Evolutionary conservation across 2,113 vertebrate genomes (phyloP).

Genomic region (Sclerurus mexicanus): DNA sequence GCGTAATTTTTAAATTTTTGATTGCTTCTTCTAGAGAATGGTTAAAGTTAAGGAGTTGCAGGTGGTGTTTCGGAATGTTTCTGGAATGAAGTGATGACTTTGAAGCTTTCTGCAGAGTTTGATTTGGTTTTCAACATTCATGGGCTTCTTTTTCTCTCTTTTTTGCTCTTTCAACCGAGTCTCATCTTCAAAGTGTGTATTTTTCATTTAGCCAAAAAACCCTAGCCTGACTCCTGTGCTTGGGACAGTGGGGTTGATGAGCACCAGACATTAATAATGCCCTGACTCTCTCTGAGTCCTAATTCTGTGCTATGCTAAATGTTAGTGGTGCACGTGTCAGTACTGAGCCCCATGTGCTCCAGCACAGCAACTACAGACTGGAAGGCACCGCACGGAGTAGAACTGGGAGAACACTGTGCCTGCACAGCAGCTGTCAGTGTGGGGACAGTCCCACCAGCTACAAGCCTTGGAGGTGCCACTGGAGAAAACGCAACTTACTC

Average conservation of each 20-base stretch:
- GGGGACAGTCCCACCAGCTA: neutral
- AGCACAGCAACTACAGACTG: neutral
- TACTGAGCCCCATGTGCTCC: neutral
- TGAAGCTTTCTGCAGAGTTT: neutral
- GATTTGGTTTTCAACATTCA: neutral
- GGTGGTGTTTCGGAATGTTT: neutral
- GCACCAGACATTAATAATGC: neutral
- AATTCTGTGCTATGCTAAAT: fast-evolving
- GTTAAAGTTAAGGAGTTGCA: conserved; percentile 4
- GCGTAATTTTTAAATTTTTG: neutral
- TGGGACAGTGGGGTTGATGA: neutral
- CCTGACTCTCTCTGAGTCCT: neutral
- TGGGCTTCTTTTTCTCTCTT: neutral
- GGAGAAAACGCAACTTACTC: neutral
- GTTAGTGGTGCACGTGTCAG: neutral
- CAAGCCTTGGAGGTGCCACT: neutral
- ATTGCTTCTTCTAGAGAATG: neutral
- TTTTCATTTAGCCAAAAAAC: neutral
- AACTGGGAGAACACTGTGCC: neutral
- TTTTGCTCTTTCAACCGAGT: neutral
- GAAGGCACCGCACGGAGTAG: neutral
- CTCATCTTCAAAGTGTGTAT: neutral
- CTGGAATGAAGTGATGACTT: conserved; percentile 20
- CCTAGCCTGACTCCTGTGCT: neutral
- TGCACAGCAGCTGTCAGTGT: neutral